phyloP scores from a whole-genome alignment of 2,113 vertebrate genomes.

The Oreochromis tanganicae region DNA sequence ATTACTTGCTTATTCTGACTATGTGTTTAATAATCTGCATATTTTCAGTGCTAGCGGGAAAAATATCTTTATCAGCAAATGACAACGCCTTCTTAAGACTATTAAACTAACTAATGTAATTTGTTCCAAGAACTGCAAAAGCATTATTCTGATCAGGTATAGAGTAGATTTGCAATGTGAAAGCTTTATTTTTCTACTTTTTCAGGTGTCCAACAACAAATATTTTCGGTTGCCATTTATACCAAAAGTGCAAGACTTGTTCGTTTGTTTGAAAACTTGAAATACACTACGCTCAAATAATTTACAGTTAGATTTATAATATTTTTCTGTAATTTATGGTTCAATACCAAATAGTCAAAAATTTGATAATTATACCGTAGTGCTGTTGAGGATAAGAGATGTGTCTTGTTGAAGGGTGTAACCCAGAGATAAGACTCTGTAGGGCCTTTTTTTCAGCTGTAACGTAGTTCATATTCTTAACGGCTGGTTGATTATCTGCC shows the following conservation, averaged over 20 bases:
- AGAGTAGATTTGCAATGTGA: neutral
- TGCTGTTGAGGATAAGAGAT: neutral
- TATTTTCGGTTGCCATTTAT: neutral
- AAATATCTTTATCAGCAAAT: neutral
- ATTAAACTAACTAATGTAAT: neutral
- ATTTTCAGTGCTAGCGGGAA: neutral
- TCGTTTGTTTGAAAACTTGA: neutral
- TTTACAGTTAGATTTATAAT: neutral
- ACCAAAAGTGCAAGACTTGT: neutral
- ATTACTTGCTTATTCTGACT: neutral
- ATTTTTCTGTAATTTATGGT: neutral
- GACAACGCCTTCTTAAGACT: neutral
- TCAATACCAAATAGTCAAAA: neutral
- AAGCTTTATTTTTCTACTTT: neutral
- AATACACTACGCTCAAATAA: accelerated
- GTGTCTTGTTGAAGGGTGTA: conserved; percentile 43
- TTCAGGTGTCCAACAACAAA: neutral
- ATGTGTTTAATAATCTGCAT: neutral
- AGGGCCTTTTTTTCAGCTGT: conserved; percentile 3
- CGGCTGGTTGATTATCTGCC: conserved; percentile 39
- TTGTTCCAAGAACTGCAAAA: neutral
- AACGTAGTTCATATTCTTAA: neutral
- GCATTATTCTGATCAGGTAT: neutral
- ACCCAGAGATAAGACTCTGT: conserved; percentile 58
- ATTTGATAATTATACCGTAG: neutral